phyloP scores from a whole-genome alignment of 2,797 vertebrate species.

The Taeniopygia guttata region DNA sequence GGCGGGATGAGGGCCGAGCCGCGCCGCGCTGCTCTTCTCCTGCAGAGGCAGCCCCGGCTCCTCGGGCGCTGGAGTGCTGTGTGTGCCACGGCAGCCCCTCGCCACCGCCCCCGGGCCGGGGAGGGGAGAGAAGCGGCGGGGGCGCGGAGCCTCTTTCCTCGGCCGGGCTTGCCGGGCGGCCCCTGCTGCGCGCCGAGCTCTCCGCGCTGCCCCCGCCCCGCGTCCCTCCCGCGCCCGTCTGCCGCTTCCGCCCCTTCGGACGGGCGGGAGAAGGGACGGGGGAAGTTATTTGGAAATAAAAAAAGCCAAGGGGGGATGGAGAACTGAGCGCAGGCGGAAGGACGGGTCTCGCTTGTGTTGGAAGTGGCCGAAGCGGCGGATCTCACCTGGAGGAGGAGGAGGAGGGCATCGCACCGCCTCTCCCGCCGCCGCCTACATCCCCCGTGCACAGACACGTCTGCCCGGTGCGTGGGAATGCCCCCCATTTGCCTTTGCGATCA shows the following conservation, averaged over 20 bases:
- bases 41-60: neutral
- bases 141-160: neutral
- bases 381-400: neutral
- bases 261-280: neutral
- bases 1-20: too few species aligned
- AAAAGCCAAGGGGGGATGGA: neutral
- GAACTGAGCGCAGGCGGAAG: neutral
- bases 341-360: neutral
- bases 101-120: neutral
- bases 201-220: neutral
- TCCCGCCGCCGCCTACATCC: neutral
- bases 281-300: neutral
- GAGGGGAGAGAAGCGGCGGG: neutral
- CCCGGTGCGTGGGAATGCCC: neutral
- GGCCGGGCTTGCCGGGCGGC: neutral
- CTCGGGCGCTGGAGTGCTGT: neutral
- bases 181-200: neutral
- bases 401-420: neutral
- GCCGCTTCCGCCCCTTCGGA: neutral
- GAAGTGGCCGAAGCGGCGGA: neutral
- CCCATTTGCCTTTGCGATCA: accelerated
- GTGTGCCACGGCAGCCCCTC: neutral
- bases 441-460: neutral
- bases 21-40: too few species aligned
- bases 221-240: neutral